A percentile compares a stretch with the other conserved stretches of the same genome.
Conservation (phyloP, 1,140 invertebrate genomes). For the Zaprionus africanus region DNA sequence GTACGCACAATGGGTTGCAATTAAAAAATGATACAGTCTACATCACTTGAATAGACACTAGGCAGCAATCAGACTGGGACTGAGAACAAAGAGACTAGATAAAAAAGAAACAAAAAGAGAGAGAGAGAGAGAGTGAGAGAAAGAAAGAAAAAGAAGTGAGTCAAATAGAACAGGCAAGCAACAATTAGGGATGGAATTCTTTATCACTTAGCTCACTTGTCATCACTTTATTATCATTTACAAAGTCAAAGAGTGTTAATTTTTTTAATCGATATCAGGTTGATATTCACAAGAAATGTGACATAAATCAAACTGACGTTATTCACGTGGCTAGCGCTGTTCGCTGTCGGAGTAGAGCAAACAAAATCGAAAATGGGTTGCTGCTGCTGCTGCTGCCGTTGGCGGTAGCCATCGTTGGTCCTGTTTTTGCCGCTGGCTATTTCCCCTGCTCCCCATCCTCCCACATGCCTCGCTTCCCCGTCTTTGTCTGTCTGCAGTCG, state of each 20-base stretch:
- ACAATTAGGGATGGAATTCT: neutral
- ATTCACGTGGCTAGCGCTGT: conserved; percentile 32
- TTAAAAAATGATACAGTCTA: conserved; percentile 68
- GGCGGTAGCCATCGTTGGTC: conserved; percentile 20
- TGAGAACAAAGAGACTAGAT: neutral
- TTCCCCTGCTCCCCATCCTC: neutral
- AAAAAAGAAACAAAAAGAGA: neutral
- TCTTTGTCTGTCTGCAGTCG: neutral
- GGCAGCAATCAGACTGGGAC: too few relatives aligned
- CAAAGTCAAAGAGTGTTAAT: neutral
- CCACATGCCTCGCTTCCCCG: conserved; percentile 1
- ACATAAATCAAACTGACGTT: conserved; percentile 5
- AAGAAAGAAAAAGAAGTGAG: neutral
- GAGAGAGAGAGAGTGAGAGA: neutral
- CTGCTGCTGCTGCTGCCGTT: conserved; percentile 44
- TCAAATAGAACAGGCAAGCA: neutral
- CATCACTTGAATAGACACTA: conserved; percentile 17
- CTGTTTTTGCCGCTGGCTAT: conserved; percentile 20
- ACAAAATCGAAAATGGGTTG: conserved; percentile 80
- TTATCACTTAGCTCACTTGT: neutral
- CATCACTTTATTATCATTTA: too few relatives aligned
- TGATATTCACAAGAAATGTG: neutral
- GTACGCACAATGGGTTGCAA: conserved; percentile 67
- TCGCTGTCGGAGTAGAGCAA: conserved; percentile 44
- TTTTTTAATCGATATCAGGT: neutral